phyloP scores from a whole-genome alignment of 92 coral and sea anemone species.

The Isaurus tuberculatus region DNA sequence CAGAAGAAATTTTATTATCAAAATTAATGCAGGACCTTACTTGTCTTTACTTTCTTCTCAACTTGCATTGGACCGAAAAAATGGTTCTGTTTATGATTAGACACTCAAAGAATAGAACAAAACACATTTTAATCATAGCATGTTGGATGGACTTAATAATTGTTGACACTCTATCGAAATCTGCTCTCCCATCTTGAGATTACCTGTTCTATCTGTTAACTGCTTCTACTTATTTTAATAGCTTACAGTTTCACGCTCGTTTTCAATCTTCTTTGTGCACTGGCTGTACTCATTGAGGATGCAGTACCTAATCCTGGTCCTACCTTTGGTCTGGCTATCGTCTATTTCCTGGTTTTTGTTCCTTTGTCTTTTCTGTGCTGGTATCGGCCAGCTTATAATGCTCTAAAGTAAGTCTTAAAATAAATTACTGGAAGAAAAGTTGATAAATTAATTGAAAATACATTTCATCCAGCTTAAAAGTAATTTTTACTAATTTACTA shows the following conservation, averaged over 20 bases:
- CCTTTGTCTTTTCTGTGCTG: constrained; percentile 31
- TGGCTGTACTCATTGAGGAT: constrained; percentile 16
- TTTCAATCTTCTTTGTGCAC: constrained; percentile 32
- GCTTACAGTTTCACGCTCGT: constrained; percentile 35
- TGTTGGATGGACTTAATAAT: too few relatives aligned
- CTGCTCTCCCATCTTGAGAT: neutral
- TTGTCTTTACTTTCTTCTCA: neutral
- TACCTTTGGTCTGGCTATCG: constrained; percentile 20
- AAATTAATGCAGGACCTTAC: neutral
- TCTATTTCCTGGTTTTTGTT: constrained; percentile 22
- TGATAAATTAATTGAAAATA: too few relatives aligned
- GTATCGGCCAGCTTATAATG: constrained; percentile 43
- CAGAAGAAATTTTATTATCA: neutral
- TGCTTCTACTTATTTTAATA: constrained; percentile 1
- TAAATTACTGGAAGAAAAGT: too few relatives aligned
- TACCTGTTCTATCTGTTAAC: neutral
- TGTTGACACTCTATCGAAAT: neutral
- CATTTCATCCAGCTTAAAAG: too few relatives aligned
- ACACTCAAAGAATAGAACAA: too few relatives aligned
- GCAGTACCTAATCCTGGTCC: neutral
- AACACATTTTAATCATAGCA: too few relatives aligned
- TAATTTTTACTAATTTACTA: too few relatives aligned
- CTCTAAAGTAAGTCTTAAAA: constrained; percentile 36
- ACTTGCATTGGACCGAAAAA: too few relatives aligned
- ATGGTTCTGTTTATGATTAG: too few relatives aligned